phyloP scores from a whole-genome alignment of 2,113 vertebrate genomes.

The Anser brachyrhynchus region DNA sequence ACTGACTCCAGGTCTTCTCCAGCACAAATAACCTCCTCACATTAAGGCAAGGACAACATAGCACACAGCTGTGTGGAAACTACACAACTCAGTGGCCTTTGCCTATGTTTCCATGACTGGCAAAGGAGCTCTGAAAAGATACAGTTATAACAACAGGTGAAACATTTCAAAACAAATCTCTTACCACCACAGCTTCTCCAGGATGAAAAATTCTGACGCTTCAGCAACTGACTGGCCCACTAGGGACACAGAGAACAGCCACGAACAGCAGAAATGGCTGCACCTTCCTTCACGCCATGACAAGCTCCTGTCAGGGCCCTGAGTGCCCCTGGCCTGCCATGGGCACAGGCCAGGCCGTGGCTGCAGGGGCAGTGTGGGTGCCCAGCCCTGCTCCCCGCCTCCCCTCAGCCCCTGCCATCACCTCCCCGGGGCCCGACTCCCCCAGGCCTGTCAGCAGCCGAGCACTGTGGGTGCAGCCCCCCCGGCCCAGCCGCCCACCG shows the following conservation, averaged over 20 bases:
- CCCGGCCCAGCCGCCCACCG: background rate
- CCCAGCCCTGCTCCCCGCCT: background rate
- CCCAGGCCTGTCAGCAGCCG: rapidly evolving
- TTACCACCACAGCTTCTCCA: background rate
- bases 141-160: background rate
- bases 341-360: background rate
- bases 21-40: background rate
- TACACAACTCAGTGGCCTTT: background rate
- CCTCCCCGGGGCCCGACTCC: rapidly evolving
- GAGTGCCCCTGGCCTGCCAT: too few species aligned
- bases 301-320: background rate
- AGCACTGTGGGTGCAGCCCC: background rate
- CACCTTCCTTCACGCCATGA: rapidly evolving
- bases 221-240: background rate
- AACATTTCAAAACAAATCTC: background rate
- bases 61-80: background rate
- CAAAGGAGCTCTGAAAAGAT: background rate
- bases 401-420: rapidly evolving
- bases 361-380: background rate
- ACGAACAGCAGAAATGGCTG: rapidly evolving
- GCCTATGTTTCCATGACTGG: background rate
- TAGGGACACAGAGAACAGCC: too few species aligned
- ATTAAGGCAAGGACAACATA: background rate
- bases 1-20: rapidly evolving
- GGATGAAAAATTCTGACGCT: background rate